Evolutionary conservation across 2,113 vertebrate species (phyloP).

Genomic region (Gasterosteus aculeatus): DNA sequence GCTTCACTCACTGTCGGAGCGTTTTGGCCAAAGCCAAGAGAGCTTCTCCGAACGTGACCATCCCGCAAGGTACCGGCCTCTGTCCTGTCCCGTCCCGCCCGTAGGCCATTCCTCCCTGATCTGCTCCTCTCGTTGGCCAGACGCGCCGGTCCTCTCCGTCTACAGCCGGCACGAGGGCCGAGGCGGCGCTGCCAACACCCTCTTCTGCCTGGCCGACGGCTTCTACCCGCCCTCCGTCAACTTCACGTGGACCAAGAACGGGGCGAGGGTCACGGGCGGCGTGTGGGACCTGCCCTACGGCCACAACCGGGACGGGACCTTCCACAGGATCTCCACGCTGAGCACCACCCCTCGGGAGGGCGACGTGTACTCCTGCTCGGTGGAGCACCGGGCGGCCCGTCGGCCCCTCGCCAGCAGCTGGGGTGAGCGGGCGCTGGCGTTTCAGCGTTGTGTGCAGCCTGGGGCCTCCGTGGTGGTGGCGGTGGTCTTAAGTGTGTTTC

Average conservation of each 20-base stretch:
- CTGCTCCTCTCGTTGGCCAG: neutral
- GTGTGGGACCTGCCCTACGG: neutral
- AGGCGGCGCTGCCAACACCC: conserved; percentile 9
- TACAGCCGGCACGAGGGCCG: conserved; percentile 23
- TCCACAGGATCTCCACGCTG: conserved; percentile 15
- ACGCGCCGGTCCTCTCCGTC: conserved; percentile 15
- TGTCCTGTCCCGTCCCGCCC: too few relatives aligned
- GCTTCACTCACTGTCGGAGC: conserved; percentile 14
- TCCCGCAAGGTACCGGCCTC: conserved; percentile 19
- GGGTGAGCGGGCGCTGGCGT: conserved; percentile 2
- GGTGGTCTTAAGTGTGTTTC: neutral
- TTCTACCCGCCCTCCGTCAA: conserved; percentile 43
- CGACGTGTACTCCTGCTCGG: conserved; percentile 17
- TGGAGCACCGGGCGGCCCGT: conserved; percentile 4
- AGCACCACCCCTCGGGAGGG: conserved; percentile 1
- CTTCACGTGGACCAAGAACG: conserved; percentile 41
- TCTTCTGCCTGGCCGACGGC: conserved; percentile 31
- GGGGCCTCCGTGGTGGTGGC: too few relatives aligned
- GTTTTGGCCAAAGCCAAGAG: neutral
- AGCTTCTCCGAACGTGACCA: neutral
- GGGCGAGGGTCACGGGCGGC: conserved; percentile 2
- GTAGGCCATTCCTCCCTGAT: neutral
- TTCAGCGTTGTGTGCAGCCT: too few relatives aligned
- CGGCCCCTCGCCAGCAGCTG: conserved; percentile 6
- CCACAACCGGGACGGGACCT: conserved; percentile 26